phyloP scores from a whole-genome alignment of 2,797 vertebrate species.

The Lemur catta region DNA sequence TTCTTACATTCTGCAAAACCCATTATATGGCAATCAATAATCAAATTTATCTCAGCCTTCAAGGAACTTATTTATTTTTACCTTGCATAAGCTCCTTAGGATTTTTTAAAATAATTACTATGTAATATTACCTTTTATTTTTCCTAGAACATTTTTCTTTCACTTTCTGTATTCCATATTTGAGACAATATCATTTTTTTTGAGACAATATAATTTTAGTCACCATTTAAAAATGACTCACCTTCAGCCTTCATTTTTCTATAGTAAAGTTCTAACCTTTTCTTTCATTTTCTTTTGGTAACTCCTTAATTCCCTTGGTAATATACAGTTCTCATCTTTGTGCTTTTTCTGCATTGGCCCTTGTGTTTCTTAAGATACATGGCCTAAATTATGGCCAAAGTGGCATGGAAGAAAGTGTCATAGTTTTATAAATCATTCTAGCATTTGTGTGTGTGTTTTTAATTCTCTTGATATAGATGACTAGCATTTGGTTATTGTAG shows the following conservation, averaged over 20 bases:
- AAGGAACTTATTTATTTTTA: neutral
- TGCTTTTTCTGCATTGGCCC: neutral
- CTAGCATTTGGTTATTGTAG: neutral
- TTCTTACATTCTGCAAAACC: neutral
- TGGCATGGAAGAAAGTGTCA: neutral
- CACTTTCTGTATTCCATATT: neutral
- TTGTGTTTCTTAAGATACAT: neutral
- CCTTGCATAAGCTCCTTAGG: neutral
- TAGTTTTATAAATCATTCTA: neutral
- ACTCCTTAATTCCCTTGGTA: neutral
- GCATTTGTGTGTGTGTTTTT: neutral
- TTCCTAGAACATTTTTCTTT: neutral
- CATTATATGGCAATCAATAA: neutral
- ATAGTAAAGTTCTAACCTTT: neutral
- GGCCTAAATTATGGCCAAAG: neutral
- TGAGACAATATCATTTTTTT: constrained; percentile 29
- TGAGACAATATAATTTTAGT: constrained; percentile 21
- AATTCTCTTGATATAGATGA: neutral
- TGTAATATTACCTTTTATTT: neutral
- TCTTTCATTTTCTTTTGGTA: neutral
- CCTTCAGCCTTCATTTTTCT: neutral
- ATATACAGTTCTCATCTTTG: neutral
- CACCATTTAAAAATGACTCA: neutral
- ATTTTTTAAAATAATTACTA: constrained; percentile 10
- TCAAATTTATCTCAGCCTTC: neutral